Conservation (phyloP, 2,888 invertebrate species). For the Lycia hirtaria region DNA sequence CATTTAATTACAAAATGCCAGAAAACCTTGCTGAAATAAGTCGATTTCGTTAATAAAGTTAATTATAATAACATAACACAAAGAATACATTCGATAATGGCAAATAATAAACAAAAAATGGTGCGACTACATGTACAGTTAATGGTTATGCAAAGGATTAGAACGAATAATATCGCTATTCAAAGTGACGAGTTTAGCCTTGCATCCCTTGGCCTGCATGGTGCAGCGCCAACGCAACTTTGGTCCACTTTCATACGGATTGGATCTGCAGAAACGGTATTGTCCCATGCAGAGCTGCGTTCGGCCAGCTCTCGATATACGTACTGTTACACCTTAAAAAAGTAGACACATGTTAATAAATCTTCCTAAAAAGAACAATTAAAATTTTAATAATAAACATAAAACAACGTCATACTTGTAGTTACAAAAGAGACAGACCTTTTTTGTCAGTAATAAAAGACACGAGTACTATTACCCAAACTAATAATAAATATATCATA, state of each 20-base stretch:
- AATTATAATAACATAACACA: background rate
- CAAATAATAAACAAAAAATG: slow-evolving; percentile 22
- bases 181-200: slow-evolving; percentile 47
- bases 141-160: slow-evolving; percentile 39
- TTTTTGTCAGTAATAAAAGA: no score
- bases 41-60: background rate
- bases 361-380: background rate
- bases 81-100: background rate
- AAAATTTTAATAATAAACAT: no score
- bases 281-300: slow-evolving; percentile 46
- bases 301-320: slow-evolving; percentile 43
- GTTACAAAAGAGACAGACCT: no score
- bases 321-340: slow-evolving; percentile 26
- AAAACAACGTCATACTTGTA: no score
- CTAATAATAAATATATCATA: no score
- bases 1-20: background rate
- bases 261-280: slow-evolving; percentile 42
- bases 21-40: slow-evolving; percentile 36
- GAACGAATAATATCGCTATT: slow-evolving; percentile 35
- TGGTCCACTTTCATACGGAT: slow-evolving; percentile 14
- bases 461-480: no score
- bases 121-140: slow-evolving; percentile 43
- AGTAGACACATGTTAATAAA: background rate
- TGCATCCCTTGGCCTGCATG: slow-evolving; percentile 45
- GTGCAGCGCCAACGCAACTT: slow-evolving; percentile 49